Base-by-base conservation (phyloP, 1,140 invertebrate genomes). In the Lutraria rhynchaena region DNA sequence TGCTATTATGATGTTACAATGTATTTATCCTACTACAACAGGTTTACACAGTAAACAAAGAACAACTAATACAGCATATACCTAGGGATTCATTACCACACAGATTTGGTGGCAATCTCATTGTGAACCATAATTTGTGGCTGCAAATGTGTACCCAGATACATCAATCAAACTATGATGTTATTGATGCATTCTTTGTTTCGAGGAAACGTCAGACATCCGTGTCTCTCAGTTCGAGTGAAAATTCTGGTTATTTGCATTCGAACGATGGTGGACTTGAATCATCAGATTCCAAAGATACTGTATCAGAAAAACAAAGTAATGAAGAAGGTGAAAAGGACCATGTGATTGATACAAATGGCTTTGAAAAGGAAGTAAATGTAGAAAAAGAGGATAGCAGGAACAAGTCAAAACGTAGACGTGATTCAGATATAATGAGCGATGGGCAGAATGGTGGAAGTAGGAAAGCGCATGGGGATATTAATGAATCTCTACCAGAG, bases 1-100 rank as follows among this genome's bases (percentile, higher is more conserved):
- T 13, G n/a, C 46, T 13, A 13, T 13, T 49, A 49, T 49, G 46
- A 49, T n/a, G 11, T 49, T 49, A n/a, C 11, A 49, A n/a, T 11
- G n/a, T 60, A 5, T 31, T 5, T 35, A n/a, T n/a, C n/a, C n/a
- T n/a, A n/a, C n/a, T 81, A 15, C 78, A 87, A 3, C 76, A 93
- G 93, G 98, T 99, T 60, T 98, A 96, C 92, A 99, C 98, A 27
- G 96, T 99, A 73, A 98, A 96, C 90, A 94, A 97, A 90, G 95
- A 96, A 29, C 94, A 95, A 82, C 83, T 94, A n/a, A 83, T 86
- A 55, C 71, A 88, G 29, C 94, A 94, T 87, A 92, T 94, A 55
- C 93, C 94, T 24, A 93, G 94, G 58, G 95, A 96, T 90, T 96
- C 96, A 87, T 93, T 99, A 88, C 98, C 98, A 71, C 92, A 93